Evolutionary conservation across 2,888 invertebrate genomes (phyloP).

Genomic region (Polyploca ridens): DNA sequence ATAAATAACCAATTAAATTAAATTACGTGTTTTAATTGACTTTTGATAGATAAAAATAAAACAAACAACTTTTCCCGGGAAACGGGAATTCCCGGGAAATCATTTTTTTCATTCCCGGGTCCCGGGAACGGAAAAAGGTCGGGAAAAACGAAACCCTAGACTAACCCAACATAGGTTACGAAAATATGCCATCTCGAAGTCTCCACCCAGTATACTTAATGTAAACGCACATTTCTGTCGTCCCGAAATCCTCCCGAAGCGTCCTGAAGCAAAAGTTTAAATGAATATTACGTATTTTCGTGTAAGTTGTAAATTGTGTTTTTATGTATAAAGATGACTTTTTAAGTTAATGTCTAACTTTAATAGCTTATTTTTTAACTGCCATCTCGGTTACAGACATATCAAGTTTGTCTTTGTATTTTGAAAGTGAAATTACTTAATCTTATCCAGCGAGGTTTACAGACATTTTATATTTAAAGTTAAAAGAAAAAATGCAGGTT

Average conservation of each 20-base stretch:
- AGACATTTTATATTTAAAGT: conserved; percentile 5
- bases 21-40: no score
- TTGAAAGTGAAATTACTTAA: neutral
- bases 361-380: conserved; percentile 61
- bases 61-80: no score
- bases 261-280: conserved; percentile 55
- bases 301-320: conserved; percentile 72
- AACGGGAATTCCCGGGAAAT: no score
- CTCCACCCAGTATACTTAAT: no score
- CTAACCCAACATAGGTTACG: no score
- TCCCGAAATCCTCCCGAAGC: conserved; percentile 46
- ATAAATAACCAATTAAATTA: no score
- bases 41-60: no score
- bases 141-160: no score
- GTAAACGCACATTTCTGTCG: conserved; percentile 20
- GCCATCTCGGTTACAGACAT: conserved; percentile 17
- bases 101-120: no score
- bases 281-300: conserved; percentile 68
- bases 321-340: conserved; percentile 71
- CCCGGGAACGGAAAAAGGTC: no score
- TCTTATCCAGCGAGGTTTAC: conserved; percentile 2
- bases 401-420: neutral
- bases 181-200: no score
- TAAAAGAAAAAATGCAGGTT: neutral
- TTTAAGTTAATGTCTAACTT: conserved; percentile 64